These are phyloP conservation scores for Motacilla alba DNA, from an alignment of 2,113 vertebrate species.

Conservation along the genomic window DNA sequence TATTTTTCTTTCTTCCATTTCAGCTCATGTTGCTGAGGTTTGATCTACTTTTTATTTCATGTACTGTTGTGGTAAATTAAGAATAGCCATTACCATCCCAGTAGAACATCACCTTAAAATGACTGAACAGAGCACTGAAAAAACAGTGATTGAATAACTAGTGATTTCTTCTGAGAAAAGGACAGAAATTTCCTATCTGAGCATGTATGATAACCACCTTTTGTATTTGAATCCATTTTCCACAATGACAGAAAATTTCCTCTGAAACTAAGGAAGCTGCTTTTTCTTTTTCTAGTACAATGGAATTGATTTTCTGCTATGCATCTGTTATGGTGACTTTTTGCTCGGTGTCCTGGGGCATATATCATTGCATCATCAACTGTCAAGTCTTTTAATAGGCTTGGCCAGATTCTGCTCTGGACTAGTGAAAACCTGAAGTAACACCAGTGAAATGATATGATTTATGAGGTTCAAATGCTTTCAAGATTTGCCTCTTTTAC, in stretches of 20 bases:
- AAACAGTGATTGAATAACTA: not conserved
- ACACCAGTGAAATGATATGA: not conserved
- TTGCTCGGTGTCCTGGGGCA: not conserved
- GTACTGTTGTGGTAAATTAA: not conserved
- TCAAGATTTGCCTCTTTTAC: not conserved
- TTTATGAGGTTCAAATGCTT: not conserved
- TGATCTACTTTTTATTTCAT: not conserved
- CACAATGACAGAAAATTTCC: not conserved
- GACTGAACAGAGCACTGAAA: not conserved
- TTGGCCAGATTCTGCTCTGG: not conserved
- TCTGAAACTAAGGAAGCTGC: not conserved
- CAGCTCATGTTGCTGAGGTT: not conserved
- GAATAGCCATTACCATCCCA: not conserved
- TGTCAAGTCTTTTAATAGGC: not conserved
- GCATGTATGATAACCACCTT: not conserved
- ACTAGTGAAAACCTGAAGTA: not conserved
- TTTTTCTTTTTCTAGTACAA: not conserved
- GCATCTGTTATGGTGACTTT: not conserved
- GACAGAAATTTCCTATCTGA: not conserved
- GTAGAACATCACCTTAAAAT: not conserved
- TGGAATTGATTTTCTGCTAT: not conserved
- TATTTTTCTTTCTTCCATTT: not conserved
- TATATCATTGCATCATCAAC: not conserved
- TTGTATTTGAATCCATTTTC: not conserved
- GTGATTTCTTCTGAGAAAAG: not conserved